A percentile compares a stretch with the other conserved stretches of the same genome.
Conservation (phyloP, 2,888 invertebrate genomes). For the Zele albiditarsus region DNA sequence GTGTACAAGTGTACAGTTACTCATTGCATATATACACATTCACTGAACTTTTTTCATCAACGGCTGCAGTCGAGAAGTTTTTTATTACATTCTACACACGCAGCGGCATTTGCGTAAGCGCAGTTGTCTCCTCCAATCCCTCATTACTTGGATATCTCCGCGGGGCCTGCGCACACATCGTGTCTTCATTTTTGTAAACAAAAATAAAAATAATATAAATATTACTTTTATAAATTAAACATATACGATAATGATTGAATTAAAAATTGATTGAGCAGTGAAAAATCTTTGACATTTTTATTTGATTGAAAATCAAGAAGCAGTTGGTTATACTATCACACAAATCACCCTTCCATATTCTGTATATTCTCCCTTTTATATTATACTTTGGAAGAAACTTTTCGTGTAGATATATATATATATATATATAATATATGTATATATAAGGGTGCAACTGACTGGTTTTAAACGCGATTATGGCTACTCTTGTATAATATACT, state of each 20-base stretch:
- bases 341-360: conserved; percentile 5
- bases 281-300: conserved; percentile 56
- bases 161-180: conserved; percentile 27
- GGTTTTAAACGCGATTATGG: conserved; percentile 68
- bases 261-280: conserved; percentile 24
- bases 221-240: conserved; percentile 10
- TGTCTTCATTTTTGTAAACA: background rate
- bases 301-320: conserved; percentile 62
- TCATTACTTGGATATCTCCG: conserved; percentile 23
- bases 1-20: conserved; percentile 11
- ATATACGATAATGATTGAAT: background rate
- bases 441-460: conserved; percentile 30
- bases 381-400: conserved; percentile 9
- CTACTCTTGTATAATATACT: conserved; percentile 54
- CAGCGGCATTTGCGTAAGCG: conserved; percentile 66
- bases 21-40: background rate
- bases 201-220: conserved; percentile 27
- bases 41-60: conserved; percentile 55
- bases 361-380: conserved; percentile 24
- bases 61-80: conserved; percentile 53
- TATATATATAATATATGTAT: conserved; percentile 8
- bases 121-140: conserved; percentile 54
- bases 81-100: conserved; percentile 66
- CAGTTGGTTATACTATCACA: conserved; percentile 15
- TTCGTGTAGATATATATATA: background rate